Conservation (phyloP, 92 coral and sea anemone genomes). For the Phenganax marumi region DNA sequence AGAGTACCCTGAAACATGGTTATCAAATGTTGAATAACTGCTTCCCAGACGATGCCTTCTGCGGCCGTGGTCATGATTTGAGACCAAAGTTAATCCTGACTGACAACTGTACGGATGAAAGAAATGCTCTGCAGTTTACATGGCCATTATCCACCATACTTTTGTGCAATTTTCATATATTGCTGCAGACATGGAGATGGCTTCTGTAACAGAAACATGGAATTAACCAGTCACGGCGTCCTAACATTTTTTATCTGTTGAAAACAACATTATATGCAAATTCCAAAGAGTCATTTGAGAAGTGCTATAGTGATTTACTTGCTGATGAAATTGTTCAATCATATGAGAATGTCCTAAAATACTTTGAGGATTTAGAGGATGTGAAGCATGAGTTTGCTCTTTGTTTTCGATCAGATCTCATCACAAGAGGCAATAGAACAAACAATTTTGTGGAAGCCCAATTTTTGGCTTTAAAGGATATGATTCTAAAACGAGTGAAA, state of each 20-base stretch:
- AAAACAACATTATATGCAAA: slow-evolving; percentile 55
- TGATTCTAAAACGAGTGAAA: slow-evolving; percentile 53
- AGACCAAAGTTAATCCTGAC: slow-evolving; percentile 56
- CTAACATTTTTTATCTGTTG: slow-evolving; percentile 59
- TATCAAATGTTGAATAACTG: slow-evolving; percentile 34
- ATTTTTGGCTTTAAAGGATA: slow-evolving; percentile 60
- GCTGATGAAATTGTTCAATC: slow-evolving; percentile 35
- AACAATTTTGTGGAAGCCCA: slow-evolving; percentile 66
- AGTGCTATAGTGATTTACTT: slow-evolving; percentile 50
- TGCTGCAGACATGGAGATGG: slow-evolving; percentile 64
- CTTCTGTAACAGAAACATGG: slow-evolving; percentile 44
- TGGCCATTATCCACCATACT: slow-evolving; percentile 46
- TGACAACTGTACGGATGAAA: slow-evolving; percentile 57
- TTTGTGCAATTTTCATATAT: slow-evolving; percentile 54
- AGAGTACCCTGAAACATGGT: slow-evolving; percentile 51
- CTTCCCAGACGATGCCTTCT: slow-evolving; percentile 18
- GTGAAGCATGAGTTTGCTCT: slow-evolving; percentile 46
- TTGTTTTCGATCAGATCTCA: slow-evolving; percentile 47
- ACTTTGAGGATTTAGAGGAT: slow-evolving; percentile 38
- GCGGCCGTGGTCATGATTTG: slow-evolving; percentile 10
- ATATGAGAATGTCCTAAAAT: slow-evolving; percentile 42
- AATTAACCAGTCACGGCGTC: slow-evolving; percentile 45
- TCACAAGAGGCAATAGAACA: slow-evolving; percentile 60
- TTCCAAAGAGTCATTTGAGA: slow-evolving; percentile 55
- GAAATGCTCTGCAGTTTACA: slow-evolving; percentile 47